Conservation (phyloP, 1,140 invertebrate species). For the Drosophila arizonae region DNA sequence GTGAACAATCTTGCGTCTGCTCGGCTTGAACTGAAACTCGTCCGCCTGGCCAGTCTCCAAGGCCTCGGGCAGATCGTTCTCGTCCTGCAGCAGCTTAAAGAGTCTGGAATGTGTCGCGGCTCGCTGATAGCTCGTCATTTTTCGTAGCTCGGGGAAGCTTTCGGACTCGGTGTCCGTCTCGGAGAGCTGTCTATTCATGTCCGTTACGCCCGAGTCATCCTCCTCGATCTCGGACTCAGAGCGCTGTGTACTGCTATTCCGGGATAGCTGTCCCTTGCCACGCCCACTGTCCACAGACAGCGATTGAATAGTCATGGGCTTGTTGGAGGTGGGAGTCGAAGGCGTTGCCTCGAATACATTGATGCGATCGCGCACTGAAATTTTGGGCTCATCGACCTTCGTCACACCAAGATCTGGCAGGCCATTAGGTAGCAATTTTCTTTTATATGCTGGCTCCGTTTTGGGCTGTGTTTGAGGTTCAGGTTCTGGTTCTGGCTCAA, state of each 20-base stretch:
- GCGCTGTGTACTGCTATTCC: slow-evolving; percentile 80
- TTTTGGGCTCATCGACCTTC: slow-evolving; percentile 66
- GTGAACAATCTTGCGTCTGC: slow-evolving; percentile 70
- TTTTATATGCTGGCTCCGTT: neutral
- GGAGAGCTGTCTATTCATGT: slow-evolving; percentile 87
- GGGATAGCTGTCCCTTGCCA: slow-evolving; percentile 70
- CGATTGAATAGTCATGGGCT: slow-evolving; percentile 56
- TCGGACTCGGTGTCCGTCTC: slow-evolving; percentile 88
- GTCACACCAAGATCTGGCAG: slow-evolving; percentile 65
- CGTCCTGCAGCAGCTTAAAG: slow-evolving; percentile 87
- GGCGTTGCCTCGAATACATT: slow-evolving; percentile 71
- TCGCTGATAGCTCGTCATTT: slow-evolving; percentile 86
- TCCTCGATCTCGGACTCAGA: slow-evolving; percentile 86
- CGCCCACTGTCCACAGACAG: slow-evolving; percentile 71
- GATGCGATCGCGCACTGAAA: slow-evolving; percentile 79
- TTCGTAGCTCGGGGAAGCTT: slow-evolving; percentile 84
- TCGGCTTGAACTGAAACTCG: slow-evolving; percentile 74
- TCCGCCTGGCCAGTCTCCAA: slow-evolving; percentile 58
- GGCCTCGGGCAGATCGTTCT: slow-evolving; percentile 83
- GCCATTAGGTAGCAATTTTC: slow-evolving; percentile 60
- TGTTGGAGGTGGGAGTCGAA: slow-evolving; percentile 24
- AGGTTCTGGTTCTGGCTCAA: slow-evolving; percentile 45
- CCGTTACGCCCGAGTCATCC: slow-evolving; percentile 89
- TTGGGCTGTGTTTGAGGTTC: slow-evolving; percentile 14
- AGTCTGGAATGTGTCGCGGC: slow-evolving; percentile 89